Evolutionary conservation across 2,888 invertebrate species (phyloP), one percentile per base, ranked within the genome.

Genomic region (Darwinula stevensoni): DNA sequence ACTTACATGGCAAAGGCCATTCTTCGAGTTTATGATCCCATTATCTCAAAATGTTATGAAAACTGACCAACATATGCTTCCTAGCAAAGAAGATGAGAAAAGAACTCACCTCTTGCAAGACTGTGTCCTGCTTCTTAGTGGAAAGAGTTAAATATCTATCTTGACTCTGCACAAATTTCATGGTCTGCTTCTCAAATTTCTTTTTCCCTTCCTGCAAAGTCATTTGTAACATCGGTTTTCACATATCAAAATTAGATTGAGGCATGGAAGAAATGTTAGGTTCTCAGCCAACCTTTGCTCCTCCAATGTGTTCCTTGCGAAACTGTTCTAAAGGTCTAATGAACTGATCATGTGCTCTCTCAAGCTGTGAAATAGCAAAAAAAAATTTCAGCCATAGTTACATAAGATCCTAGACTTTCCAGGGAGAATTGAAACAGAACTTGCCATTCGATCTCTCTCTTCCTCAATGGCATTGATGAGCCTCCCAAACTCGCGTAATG

Each of bases 181-280:
- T 68, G 3, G 91, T 91, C 54, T 91, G 84, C 53, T 91, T 91
- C 49, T 91, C 88, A 57, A 88, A 94, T 53, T 84, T 84, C 58
- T 91, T 88, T 55, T 86, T 88, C 35, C 76, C 76, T 44, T 76
- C 75, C 70, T 74, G 54, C 9, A 55, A 13, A 40, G 52, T 9
- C 5, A 11, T 5, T 12, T 9, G 28, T 12, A 12, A 30, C 16
- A 12, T n/a, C n/a, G n/a, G n/a, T n/a, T n/a, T n/a, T n/a, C n/a
- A n/a, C n/a, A n/a, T n/a, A n/a, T n/a, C n/a, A n/a, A n/a, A n/a
- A n/a, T n/a, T n/a, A n/a, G n/a, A n/a, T n/a, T n/a, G n/a, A n/a
- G n/a, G n/a, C n/a, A n/a, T n/a, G n/a, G n/a, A n/a, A n/a, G n/a
- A n/a, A n/a, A n/a, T n/a, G n/a, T n/a, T n/a, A n/a, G n/a, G n/a